A percentile compares a stretch with the other conserved stretches of the same genome.
These are phyloP conservation scores for Nineta flava DNA, from an alignment of 2,888 invertebrate species.

Conservation along the genomic window DNA sequence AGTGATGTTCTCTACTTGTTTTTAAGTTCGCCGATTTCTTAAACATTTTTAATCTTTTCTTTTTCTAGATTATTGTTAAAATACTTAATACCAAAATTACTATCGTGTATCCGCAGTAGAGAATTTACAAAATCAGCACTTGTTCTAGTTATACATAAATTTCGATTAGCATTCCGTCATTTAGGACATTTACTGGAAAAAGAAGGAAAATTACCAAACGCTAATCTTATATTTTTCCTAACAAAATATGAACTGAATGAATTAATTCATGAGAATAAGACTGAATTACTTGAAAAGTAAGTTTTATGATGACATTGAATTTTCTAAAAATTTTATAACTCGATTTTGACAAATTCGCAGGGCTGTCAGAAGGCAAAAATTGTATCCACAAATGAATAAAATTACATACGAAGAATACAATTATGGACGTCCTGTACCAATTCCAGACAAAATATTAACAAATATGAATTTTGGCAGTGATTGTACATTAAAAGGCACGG, in stretches of 20 bases:
- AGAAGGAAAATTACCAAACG: constrained; percentile 47
- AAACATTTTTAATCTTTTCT: no score
- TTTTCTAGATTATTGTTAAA: constrained; percentile 34
- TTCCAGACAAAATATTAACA: not conserved
- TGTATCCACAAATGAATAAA: constrained; percentile 26
- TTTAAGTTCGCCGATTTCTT: no score
- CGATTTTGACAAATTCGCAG: constrained; percentile 26
- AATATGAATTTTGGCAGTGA: not conserved
- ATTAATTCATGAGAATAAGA: constrained; percentile 27
- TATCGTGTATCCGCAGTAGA: constrained; percentile 41
- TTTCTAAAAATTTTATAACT: constrained; percentile 1
- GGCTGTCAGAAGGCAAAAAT: constrained; percentile 46
- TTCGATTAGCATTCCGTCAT: constrained; percentile 39
- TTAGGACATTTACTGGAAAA: constrained; percentile 40
- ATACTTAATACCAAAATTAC: constrained; percentile 41
- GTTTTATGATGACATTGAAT: not conserved
- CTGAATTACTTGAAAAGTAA: constrained; percentile 14
- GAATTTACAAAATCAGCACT: constrained; percentile 50
- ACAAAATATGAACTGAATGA: constrained; percentile 45
- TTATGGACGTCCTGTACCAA: constrained; percentile 28
- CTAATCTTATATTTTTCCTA: constrained; percentile 49
- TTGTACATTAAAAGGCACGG: constrained; percentile 37
- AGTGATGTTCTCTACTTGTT: no score
- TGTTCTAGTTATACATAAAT: constrained; percentile 36
- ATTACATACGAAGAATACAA: constrained; percentile 12